Percentiles rank a stretch among this genome's conserved stretches.
Evolutionary conservation across 2,113 vertebrate genomes (phyloP).

Genomic region (Litocranius walleri): DNA sequence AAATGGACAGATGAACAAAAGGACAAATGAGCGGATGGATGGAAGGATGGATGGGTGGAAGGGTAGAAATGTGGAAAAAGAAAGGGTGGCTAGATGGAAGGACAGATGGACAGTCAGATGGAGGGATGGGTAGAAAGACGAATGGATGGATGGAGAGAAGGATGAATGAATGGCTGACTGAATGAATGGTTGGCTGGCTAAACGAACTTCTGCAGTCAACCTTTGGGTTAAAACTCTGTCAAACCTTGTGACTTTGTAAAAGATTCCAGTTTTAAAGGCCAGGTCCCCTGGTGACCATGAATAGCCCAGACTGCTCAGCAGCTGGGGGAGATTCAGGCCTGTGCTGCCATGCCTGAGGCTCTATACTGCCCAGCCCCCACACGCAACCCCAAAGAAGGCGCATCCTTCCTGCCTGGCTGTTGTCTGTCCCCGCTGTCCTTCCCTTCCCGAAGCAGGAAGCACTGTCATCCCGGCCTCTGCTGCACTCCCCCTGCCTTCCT

Average conservation of each 20-base stretch:
- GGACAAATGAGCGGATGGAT: background rate
- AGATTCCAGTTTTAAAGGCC: background rate
- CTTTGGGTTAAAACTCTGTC: background rate
- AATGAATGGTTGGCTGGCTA: background rate
- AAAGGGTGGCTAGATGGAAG: background rate
- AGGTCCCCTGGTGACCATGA: background rate
- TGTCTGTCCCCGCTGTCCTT: conserved; percentile 70
- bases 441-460: conserved; percentile 80
- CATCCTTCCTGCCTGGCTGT: conserved; percentile 70
- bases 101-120: background rate
- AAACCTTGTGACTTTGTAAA: background rate
- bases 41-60: background rate
- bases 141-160: background rate
- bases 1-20: too few relatives aligned
- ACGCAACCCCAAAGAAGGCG: background rate
- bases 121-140: background rate
- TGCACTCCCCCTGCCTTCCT: conserved; percentile 81
- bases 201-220: background rate
- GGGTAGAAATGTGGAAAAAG: background rate
- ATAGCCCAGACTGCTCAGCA: background rate
- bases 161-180: background rate
- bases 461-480: conserved; percentile 80
- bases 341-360: background rate
- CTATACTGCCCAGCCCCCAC: conserved; percentile 45
- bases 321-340: background rate